Base-by-base conservation (phyloP, 2,888 invertebrate species). In the Euphydryas editha region DNA sequence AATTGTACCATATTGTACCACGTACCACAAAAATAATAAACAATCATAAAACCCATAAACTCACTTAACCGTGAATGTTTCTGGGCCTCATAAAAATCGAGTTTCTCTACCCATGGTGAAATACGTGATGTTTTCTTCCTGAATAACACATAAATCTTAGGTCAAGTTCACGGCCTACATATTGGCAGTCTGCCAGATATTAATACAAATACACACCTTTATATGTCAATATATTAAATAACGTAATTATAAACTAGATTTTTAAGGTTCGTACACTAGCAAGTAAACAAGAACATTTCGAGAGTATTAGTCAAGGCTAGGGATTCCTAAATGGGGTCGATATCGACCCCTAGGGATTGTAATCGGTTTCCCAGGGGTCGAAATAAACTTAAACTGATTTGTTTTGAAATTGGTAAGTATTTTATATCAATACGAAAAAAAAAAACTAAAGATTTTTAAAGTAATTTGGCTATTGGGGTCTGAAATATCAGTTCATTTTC, bases 151-250 rank as follows among this genome's bases (percentile, higher is more conserved):
- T 68, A 65, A 68, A 68, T 65, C 58, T 59, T 46, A 20, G 18
- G 57, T 46, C 68, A 68, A 68, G 65, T 62, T 68, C 68, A 65
- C 18, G 62, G 65, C 54, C 67, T 67, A 57, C 17, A 2, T 51
- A 21, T 30, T 62, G 69, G 69, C 69, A 37, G 10, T 5, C 37
- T 20, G 66, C 66, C 66, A 66, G 46, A 49, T 49, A 63, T 49
- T 18, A 8, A 55, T 42, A 63, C 18, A 58, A 18, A 63, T 21
- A 58, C 8, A 51, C n/a, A 51, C 51, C 21, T 30, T 24, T 5
- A 15, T 51, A 6, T 24, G 11, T 21, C 13, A 20, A 18, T n/a
- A 24, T 30, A 7, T 15, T n/a, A 15, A 24, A 51, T n/a, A 51
- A 51, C n/a, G 15, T 24, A 24, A 1, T 30, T 30, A 5, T 30